Evolutionary conservation across 2,113 vertebrate genomes (phyloP), one percentile per base, ranked within the genome.

Genomic region (Datnioides undecimradiatus): DNA sequence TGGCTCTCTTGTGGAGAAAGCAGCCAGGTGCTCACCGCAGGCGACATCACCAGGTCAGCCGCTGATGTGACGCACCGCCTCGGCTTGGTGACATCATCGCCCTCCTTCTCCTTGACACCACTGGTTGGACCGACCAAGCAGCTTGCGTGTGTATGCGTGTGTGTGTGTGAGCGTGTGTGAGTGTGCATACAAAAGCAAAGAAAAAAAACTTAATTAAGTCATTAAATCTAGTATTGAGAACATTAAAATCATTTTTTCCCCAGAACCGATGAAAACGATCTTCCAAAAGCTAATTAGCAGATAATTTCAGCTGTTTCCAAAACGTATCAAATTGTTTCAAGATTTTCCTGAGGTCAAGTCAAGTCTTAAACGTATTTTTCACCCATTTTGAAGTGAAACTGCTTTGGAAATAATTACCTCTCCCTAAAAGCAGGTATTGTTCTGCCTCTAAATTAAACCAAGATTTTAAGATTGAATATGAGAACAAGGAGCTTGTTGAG

Each of bases 1-100:
- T 88, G 79, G 65, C 85, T 87, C 86, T 88, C 83, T 85, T 57
- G 81, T 76, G 86, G 86, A 90, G 89, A 90, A 91, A 89, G 80
- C 87, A 88, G 76, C 90, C 91, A 93, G 90, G 90, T 93, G 91
- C 85, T 88, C 87, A 87, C 90, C 57, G 45, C 88, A 84, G 90
- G 91, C 82, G 65, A 79, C 87, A 87, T 77, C 83, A 77, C 71
- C 34, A 2, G 76, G 83, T 85, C 83, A 79, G 76, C 75, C 57
- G 59, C 85, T 63, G 87, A 85, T 85, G 89, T 49, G 74, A 82
- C 71, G 84, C 86, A 85, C 79, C 34, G 57, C 14, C 69, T 73
- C 33, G 29, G 57, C 69, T 86, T 82, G 82, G 89, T 93, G 89
- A 93, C 92, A 93, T 93, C 90, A 90, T 82, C 31, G 9, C 41